Evolutionary conservation across 2,113 vertebrate genomes (phyloP), one percentile per base, ranked within the genome.

Genomic region (Vicugna pacos): DNA sequence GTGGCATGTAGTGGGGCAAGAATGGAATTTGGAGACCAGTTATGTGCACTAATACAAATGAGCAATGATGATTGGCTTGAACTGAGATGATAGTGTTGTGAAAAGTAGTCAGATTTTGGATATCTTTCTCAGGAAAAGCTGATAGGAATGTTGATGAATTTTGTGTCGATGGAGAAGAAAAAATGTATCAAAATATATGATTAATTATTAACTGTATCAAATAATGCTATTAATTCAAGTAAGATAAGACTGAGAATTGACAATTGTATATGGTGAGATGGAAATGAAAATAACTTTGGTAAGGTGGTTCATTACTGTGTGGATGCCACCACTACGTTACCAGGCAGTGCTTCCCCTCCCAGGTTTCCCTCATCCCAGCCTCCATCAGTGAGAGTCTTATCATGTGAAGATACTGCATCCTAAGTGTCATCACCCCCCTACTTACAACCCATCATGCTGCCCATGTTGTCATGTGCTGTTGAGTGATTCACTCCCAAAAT

Each of bases 41-140:
- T 94, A 30, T 52, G 2, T 60, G 13, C 46, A 72, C 14, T 52
- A 84, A 30, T 46, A 46, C 6, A 50, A 12, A 65, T 26, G 7
- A 75, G 11, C 6, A 6, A 16, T 76, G 11, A 62, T 73, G 10
- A 0, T 60, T 95, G 20, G 17, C 81, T 69, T 75, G 17, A 19
- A 38, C 16, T 28, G 30, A 3, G 3, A 22, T 52, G 1, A 3
- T 24, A 38, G 5, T 13, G 8, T 26, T 26, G 9, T 80, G 20
- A 58, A 81, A 79, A 46, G 15, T 54, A 81, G 50, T 81, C 38
- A 28, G 4, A 75, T 76, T 81, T 50, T 81, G 5, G 1, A 20
- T 73, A 75, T 30, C 8, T n/a, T 79, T 77, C 28, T 35, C 81
- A 92, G 79, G 67, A 69, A 85, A 62, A 76, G 5, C 19, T 85